Conservation (phyloP, 2,888 invertebrate genomes). For the Caenorhabditis becei region DNA sequence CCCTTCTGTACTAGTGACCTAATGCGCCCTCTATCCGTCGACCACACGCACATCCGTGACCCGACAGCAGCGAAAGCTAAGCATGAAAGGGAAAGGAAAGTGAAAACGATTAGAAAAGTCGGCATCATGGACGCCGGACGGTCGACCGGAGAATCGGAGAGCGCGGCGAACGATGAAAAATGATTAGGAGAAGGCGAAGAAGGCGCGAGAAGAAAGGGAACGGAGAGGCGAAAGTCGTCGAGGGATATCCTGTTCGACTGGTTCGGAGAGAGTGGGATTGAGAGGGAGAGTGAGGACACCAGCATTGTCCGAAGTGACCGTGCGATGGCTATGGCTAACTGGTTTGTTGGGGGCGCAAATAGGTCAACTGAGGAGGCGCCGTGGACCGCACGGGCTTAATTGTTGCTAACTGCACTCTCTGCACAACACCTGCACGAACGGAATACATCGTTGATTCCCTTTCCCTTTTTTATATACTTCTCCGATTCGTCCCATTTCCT, state of each 20-base stretch:
- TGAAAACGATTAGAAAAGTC: conserved; percentile 60
- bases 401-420: conserved; percentile 57
- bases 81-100: conserved; percentile 59
- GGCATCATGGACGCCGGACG: conserved; percentile 27
- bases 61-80: conserved; percentile 55
- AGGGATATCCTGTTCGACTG: conserved; percentile 59
- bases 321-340: conserved; percentile 53
- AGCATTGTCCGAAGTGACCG: conserved; percentile 56
- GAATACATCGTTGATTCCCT: conserved; percentile 15
- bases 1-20: conserved; percentile 59
- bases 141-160: conserved; percentile 32
- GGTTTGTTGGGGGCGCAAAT: conserved; percentile 57
- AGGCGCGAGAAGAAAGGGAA: conserved; percentile 36
- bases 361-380: conserved; percentile 62
- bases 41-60: conserved; percentile 48
- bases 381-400: conserved; percentile 51
- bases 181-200: conserved; percentile 43
- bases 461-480: conserved; percentile 6
- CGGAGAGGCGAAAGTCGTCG: conserved; percentile 43
- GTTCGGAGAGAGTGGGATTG: conserved; percentile 43
- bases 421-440: conserved; percentile 36
- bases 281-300: conserved; percentile 15
- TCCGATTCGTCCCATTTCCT: background rate
- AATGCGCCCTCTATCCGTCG: conserved; percentile 21
- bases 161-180: conserved; percentile 51